phyloP scores from a whole-genome alignment of 2,797 vertebrate genomes.

The Ciconia nigra region DNA sequence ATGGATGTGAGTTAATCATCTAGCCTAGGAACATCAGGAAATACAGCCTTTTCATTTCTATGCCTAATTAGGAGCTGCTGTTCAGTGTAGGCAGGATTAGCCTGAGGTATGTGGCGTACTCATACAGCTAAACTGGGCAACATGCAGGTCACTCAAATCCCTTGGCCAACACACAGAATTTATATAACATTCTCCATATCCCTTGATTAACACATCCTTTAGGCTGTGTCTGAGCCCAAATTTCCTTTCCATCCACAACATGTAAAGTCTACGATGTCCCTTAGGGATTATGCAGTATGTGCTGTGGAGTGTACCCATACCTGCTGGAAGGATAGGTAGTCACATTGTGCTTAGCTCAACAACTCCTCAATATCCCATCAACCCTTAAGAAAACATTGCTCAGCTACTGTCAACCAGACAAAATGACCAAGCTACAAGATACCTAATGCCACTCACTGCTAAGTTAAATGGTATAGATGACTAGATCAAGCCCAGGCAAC shows the following conservation, averaged over 20 bases:
- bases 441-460: neutral
- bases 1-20: neutral
- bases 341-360: rapidly evolving
- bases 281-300: neutral
- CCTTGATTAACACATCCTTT: neutral
- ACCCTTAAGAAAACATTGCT: neutral
- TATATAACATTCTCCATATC: neutral
- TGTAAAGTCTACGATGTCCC: rapidly evolving
- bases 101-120: neutral
- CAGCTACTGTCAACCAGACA: neutral
- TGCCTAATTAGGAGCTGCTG: neutral
- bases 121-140: neutral
- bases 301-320: no score
- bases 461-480: neutral
- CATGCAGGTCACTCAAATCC: neutral
- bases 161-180: neutral
- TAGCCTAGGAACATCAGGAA: neutral
- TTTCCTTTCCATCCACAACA: neutral
- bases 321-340: neutral
- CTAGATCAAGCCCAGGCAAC: neutral
- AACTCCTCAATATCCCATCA: neutral
- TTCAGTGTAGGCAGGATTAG: neutral
- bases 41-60: neutral
- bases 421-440: neutral
- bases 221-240: neutral